Evolutionary conservation across 2,113 vertebrate species (phyloP), one percentile per base, ranked within the genome.

Genomic region (Hypomesus transpacificus): DNA sequence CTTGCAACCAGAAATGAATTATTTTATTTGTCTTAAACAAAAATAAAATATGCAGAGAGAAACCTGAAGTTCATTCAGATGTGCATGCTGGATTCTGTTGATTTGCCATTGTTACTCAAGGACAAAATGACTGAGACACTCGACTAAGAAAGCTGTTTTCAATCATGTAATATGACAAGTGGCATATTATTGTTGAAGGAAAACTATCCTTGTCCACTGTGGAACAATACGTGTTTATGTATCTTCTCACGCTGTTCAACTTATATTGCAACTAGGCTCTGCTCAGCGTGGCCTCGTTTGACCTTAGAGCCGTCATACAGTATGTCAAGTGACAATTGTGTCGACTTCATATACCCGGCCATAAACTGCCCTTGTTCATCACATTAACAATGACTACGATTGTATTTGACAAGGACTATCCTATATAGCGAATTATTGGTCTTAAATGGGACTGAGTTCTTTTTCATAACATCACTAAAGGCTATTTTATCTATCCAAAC

Each of bases 391-490:
- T 86, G 83, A 87, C 89, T 82, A 86, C 72, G 82, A 85, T 79
- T 54, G 70, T 54, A 59, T 68, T 58, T 81, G 87, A 90, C 87
- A 89, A 89, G 87, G 85, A 85, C 74, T 51, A 69, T 67, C 78
- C 78, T 84, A 85, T 87, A 78, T 22, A 31, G 81, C 86, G 79
- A 88, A 83, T 85, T 84, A 88, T 86, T 80, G 81, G 72, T 76
- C 78, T 83, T 16, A 0, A 78, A 64, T 80, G 52, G 66, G 82
- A 86, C 77, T 80, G 74, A 85, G 82, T 83, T 81, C 81, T 88
- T 84, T 69, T 63, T 81, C 76, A 84, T 39, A 50, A 84, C 83
- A 74, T 77, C 61, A 76, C 76, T 77, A 82, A 87, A 89, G 79
- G 86, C 89, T 88, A 86, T 81, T 83, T 84, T 71, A 80, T 80